A percentile compares a stretch with the other conserved stretches of the same genome.
phyloP scores from a whole-genome alignment of 2,888 invertebrate genomes.

The Philereme vetulata region DNA sequence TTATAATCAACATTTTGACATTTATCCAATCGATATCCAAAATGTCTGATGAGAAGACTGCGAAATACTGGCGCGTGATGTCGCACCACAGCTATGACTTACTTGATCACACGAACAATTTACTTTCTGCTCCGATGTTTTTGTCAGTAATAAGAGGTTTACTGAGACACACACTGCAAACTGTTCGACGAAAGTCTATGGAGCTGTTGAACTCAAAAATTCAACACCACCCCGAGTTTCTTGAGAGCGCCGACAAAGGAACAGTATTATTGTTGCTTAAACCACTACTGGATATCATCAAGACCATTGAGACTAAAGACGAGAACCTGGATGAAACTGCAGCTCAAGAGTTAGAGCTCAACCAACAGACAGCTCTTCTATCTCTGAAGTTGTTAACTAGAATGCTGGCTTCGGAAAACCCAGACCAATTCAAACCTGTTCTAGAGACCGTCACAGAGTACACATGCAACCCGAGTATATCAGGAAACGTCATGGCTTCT shows the following conservation, averaged over 20 bases:
- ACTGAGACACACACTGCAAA: slow-evolving; percentile 86
- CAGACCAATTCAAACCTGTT: slow-evolving; percentile 88
- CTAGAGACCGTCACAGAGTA: slow-evolving; percentile 87
- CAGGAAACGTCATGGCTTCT: slow-evolving; percentile 88
- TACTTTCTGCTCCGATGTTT: slow-evolving; percentile 92
- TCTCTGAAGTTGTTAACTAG: slow-evolving; percentile 93
- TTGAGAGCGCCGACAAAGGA: slow-evolving; percentile 76
- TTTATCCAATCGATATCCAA: slow-evolving; percentile 87
- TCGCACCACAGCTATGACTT: slow-evolving; percentile 91
- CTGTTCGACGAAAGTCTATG: slow-evolving; percentile 91
- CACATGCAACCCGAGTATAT: slow-evolving; percentile 75
- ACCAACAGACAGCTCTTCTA: slow-evolving; percentile 92
- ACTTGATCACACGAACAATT: slow-evolving; percentile 90
- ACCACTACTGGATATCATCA: slow-evolving; percentile 84
- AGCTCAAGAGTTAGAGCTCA: slow-evolving; percentile 85
- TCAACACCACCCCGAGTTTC: slow-evolving; percentile 86
- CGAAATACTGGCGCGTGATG: slow-evolving; percentile 93
- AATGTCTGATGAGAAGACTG: slow-evolving; percentile 84
- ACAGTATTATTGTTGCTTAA: slow-evolving; percentile 84
- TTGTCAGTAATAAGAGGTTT: slow-evolving; percentile 90
- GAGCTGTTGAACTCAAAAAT: slow-evolving; percentile 93
- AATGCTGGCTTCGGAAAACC: slow-evolving; percentile 86
- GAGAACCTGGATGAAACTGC: slow-evolving; percentile 55
- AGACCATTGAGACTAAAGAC: slow-evolving; percentile 73
- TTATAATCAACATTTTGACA: slow-evolving; percentile 87